Conservation (phyloP, 2,797 vertebrate species). For the Dryobates pubescens region DNA sequence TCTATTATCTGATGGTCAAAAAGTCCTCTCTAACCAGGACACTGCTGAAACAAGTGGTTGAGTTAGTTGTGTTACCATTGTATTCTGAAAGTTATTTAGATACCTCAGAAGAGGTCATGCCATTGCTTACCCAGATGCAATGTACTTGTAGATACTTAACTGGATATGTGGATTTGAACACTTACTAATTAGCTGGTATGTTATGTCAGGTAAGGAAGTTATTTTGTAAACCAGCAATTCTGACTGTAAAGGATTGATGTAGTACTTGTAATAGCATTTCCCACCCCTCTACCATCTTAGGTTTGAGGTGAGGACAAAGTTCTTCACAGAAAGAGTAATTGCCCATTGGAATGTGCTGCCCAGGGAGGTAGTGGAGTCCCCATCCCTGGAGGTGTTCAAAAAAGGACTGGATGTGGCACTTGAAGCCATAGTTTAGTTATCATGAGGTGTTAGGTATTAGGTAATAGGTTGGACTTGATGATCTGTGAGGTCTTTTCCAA, state of each 20-base stretch:
- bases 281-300: too few species aligned
- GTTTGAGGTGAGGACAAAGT: too few species aligned
- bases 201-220: not conserved
- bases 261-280: not conserved
- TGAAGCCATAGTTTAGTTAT: too few species aligned
- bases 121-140: not conserved
- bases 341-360: too few species aligned
- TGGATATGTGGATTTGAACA: not conserved
- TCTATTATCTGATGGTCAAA: not conserved
- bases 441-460: too few species aligned
- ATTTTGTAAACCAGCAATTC: not conserved
- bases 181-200: not conserved
- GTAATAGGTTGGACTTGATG: too few species aligned
- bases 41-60: not conserved
- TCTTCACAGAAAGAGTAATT: too few species aligned
- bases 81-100: not conserved
- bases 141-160: accelerated
- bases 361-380: too few species aligned
- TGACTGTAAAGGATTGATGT: not conserved
- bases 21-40: not conserved
- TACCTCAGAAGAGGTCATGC: not conserved
- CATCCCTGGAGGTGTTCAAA: too few species aligned
- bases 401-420: too few species aligned
- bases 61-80: not conserved
- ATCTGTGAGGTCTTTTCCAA: too few species aligned